Evolutionary conservation across 1,140 invertebrate species (phyloP), one percentile per base, ranked within the genome.

Genomic region (Epicauta chinensis): DNA sequence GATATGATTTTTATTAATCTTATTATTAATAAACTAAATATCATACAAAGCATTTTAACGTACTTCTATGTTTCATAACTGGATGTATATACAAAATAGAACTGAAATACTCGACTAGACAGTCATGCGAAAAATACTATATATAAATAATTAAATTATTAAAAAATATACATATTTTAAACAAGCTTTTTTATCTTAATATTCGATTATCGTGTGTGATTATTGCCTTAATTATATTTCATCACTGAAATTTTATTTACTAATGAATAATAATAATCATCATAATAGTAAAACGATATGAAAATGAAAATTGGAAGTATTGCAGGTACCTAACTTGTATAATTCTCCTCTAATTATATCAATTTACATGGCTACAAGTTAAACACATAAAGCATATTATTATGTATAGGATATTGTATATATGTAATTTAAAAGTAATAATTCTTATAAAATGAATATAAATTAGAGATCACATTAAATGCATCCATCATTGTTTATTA

Each of bases 391-490:
- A 23, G 23, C 23, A 23, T 7, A 23, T 5, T 23, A 23, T 23
- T 23, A 7, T 23, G 23, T n/a, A n/a, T n/a, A n/a, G n/a, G 7
- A 23, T 17, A 42, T 42, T 42, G 16, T 15, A n/a, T 40, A 40
- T 40, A 16, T 14, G 12, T 40, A 16, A 14, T 40, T 40, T 16
- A 39, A 49, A 34, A 49, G n/a, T n/a, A n/a, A n/a, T n/a, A n/a
- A n/a, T n/a, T n/a, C n/a, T n/a, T 44, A 44, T 47, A 55, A 55
- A 55, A 47, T 47, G n/a, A n/a, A n/a, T 36, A 53, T 49, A 57
- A 57, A 57, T 53, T 56, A 56, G 50, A 56, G 55, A 56, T 56
- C 55, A 56, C 55, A 53, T 46, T 56, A 50, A 50, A 50, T 50
- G 39, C 47, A 50, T 50, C 39, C 37, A 35, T 31, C 16, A 31